Conservation (phyloP, 2,113 vertebrate species). For the Brachypodius melanocephalos region DNA sequence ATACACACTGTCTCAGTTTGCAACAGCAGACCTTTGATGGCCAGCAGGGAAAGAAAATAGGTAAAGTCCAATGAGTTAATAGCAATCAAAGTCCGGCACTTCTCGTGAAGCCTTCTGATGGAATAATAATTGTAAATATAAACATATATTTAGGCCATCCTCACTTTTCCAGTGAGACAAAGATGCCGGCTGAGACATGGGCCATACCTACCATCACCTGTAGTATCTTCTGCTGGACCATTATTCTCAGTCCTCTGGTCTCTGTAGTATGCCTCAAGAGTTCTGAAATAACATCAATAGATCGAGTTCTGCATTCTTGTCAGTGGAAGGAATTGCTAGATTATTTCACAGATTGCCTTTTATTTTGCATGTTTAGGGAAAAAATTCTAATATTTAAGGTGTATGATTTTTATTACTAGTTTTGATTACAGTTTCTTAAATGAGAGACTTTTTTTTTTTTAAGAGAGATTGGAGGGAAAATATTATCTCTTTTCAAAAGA, state of each 20-base stretch:
- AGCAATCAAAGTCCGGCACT: neutral
- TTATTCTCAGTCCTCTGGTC: neutral
- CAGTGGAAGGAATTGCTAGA: neutral
- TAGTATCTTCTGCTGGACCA: neutral
- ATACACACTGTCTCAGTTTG: neutral
- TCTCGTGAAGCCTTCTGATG: neutral
- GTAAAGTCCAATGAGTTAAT: neutral
- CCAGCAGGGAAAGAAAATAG: neutral
- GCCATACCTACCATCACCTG: neutral
- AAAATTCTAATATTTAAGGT: neutral
- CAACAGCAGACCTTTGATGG: neutral
- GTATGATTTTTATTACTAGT: neutral
- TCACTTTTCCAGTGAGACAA: neutral
- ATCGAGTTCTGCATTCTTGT: neutral
- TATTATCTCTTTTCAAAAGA: neutral
- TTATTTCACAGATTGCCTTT: neutral
- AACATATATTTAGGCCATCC: neutral
- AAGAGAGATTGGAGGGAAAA: neutral
- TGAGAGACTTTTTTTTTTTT: neutral
- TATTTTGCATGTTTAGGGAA: neutral
- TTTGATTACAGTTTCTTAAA: neutral
- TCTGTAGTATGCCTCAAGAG: neutral
- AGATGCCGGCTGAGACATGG: neutral
- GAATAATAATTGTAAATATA: neutral
- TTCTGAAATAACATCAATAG: neutral